phyloP scores from a whole-genome alignment of 2,797 vertebrate species.

The Allobates femoralis region DNA sequence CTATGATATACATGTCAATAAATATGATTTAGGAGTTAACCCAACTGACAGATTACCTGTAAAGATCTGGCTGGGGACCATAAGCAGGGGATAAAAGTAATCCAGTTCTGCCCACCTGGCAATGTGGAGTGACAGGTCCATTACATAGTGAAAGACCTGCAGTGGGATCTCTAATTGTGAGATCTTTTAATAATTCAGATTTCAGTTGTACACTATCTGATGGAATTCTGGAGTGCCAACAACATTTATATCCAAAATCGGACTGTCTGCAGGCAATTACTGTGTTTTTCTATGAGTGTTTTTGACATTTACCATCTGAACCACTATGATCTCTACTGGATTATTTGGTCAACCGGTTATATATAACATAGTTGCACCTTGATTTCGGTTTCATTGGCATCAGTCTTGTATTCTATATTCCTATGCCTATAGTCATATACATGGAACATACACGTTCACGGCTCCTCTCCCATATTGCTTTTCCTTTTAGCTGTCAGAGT shows the following conservation, averaged over 20 bases:
- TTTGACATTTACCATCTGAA: not conserved
- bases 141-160: too few relatives aligned
- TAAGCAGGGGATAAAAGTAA: too few relatives aligned
- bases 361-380: not conserved
- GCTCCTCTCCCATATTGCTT: not conserved
- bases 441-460: not conserved
- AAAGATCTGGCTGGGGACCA: too few relatives aligned
- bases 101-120: too few relatives aligned
- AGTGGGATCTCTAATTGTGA: too few relatives aligned
- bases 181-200: not conserved
- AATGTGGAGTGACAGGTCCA: too few relatives aligned
- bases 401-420: not conserved
- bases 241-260: not conserved
- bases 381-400: not conserved
- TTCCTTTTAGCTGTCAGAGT: conserved; percentile 85
- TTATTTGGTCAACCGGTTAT: not conserved
- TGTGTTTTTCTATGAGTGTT: not conserved
- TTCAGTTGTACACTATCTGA: not conserved
- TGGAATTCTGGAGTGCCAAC: not conserved
- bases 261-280: not conserved
- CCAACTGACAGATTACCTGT: too few relatives aligned
- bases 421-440: not conserved
- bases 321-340: not conserved
- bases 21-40: too few relatives aligned
- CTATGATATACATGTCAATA: too few relatives aligned